Base-by-base conservation (phyloP, 2,888 invertebrate species). In the Apomyelois bistriatella region DNA sequence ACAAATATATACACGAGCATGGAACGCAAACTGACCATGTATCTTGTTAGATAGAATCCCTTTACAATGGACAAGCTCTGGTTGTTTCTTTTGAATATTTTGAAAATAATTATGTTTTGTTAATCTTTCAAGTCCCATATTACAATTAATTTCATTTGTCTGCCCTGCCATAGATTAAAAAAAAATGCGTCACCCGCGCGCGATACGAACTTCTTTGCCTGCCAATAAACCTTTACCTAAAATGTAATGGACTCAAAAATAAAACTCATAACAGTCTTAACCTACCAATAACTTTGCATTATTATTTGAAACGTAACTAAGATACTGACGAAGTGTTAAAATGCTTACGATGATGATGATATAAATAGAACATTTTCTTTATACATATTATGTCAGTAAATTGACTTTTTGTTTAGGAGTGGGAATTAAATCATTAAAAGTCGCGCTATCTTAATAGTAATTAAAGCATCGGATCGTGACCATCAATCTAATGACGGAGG, bases 391-490 rank as follows among this genome's bases (percentile, higher is more conserved):
- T 13, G 7, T 10, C 1, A 38, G 15, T 12, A n/a, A 38, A 38
- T 13, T 38, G 38, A 9, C 16, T 28, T 4, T 30, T 30, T 30
- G 7, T 15, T 3, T 13, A 6, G 12, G 28, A 12, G 42, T 16
- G n/a, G 15, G 32, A 46, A 46, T 15, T 32, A 41, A 46, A 46
- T 13, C 9, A 46, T 15, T 15, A 8, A 46, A 46, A 46, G 46
- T 46, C 35, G 32, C 32, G 43, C 32, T 15, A 32, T 35, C 10
- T 32, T 35, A 4, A n/a, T 5, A 46, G 46, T 46, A 35, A 46
- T 35, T 32, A 46, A 46, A 32, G 46, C 46, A 32, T 46, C 35
- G 35, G n/a, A 35, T 46, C 46, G 35, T 46, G 46, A 16, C 46
- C 32, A 46, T 46, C 46, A 46, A 30, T 46, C 46, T 32, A 32